Evolutionary conservation across 64 coral and sea anemone species (phyloP), one percentile per base, ranked within the genome.

Genomic region (Stichodactyla helianthus): DNA sequence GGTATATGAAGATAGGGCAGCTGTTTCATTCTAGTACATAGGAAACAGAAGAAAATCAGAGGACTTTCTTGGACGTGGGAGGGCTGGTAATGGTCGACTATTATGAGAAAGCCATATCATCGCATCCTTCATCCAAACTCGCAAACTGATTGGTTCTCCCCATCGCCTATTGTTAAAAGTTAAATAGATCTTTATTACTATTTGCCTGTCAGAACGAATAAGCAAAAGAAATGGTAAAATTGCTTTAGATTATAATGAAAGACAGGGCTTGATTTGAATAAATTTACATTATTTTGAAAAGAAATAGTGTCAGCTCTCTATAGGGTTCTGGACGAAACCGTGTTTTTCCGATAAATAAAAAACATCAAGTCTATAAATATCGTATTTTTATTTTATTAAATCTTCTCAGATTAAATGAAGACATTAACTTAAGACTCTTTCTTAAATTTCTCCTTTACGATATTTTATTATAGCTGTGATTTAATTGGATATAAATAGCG

Each of bases 101-200:
- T 59, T 84, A 16, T 54, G 22, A 26, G 59, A 82, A 44, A 27
- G 68, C 27, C 79, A 50, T 54, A 82, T 82, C 79, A 52, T 54
- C 6, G 10, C 20, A 51, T 12, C 0, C 53, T 57, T 4, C 54
- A 53, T 10, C 6, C 18, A 82, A 16, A 54, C 55, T 84, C 83
- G 83, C 83, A 14, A 28, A 4, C 18, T 84, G 83, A 84, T 84
- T 84, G 83, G 83, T 54, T 23, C 13, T 19, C 16, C 0, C 25
- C 5, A 8, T 60, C 15, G n/a, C 6, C 83, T 63, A 84, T 84
- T 84, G 83, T 84, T 22, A 20, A 63, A 55, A 28, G 14, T 17
- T 84, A 35, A 84, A 84, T 84, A 63, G 56, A n/a, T 51, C 54
- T 84, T 84, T 84, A 84, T 84, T 84, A 51, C 56, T 84, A 57